Base-by-base conservation (phyloP, 2,797 vertebrate genomes). In the Leptoclinus maculatus region DNA sequence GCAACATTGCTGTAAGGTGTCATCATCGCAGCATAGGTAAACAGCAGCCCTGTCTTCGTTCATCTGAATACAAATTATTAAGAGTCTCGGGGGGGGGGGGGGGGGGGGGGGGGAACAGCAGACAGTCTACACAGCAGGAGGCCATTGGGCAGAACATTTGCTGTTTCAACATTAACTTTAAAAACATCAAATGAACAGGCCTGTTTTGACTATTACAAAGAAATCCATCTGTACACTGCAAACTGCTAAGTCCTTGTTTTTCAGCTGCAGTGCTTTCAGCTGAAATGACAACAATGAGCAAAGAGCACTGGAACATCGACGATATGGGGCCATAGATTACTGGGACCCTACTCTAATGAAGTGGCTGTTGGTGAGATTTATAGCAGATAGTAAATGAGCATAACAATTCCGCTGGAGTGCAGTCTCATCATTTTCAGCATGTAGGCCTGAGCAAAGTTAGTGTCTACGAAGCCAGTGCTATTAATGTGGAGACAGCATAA, bases 401-500 rank as follows among this genome's bases (percentile, higher is more conserved):
- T 63, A 80, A 75, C 74, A 70, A 70, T 66, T 71, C 73, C 17
- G 73, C 80, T 71, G 69, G 80, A 88, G 63, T 88, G 83, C 83
- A 79, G 65, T 14, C 65, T 89, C 83, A 82, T 90, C 86, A 83
- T 85, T 88, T 85, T 80, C 34, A 25, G 72, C 36, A 32, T 64
- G 73, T 76, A 82, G 27, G 53, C 27, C 53, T 27, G 27, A 85
- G 83, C 78, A 85, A 34, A 34, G 32, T 34, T 34, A 34, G 75
- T 38, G 16, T 67, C 62, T 27, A 56, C 78, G 77, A 79, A 78
- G 32, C 59, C n/a, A 27, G 59, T 5, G 32, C 19, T 64, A 65
- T 59, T 78, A 60, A 32, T 41, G 53, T 57, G 38, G 13, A 36
- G 2, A n/a, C 53, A 60, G 41, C 62, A 41, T 60, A 19, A 68